Conservation (phyloP, 2,888 invertebrate species). For the Eledona agricola region DNA sequence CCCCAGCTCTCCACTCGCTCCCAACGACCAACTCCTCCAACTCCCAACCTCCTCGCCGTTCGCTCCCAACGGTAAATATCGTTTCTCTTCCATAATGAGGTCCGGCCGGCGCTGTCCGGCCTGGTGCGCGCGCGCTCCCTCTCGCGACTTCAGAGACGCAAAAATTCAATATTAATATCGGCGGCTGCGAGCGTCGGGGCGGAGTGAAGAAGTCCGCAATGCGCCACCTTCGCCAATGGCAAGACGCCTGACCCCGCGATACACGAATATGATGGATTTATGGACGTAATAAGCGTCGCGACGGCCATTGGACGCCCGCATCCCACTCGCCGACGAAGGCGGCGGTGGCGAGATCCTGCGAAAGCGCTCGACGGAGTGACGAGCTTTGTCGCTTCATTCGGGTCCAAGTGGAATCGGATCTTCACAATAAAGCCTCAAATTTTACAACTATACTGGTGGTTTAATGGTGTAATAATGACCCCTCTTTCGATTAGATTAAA, state of each 20-base stretch:
- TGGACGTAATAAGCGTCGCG: conserved; percentile 81
- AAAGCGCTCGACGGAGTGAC: too few species aligned
- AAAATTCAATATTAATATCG: conserved; percentile 86
- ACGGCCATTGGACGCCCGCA: conserved; percentile 76
- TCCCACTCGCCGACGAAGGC: conserved; percentile 63
- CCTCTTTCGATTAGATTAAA: too few species aligned
- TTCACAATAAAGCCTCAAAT: too few species aligned
- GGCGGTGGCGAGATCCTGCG: too few species aligned
- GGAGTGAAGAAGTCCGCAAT: conserved; percentile 56
- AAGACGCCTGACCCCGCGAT: conserved; percentile 53
- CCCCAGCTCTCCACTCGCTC: conserved; percentile 35
- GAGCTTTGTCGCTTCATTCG: too few species aligned
- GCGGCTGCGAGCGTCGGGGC: conserved; percentile 63
- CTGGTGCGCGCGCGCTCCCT: conserved; percentile 56
- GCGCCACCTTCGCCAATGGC: conserved; percentile 58
- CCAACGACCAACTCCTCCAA: conserved; percentile 33
- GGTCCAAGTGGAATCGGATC: too few species aligned
- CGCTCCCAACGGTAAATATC: conserved; percentile 59
- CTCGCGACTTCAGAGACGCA: conserved; percentile 66
- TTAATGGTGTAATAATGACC: too few species aligned
- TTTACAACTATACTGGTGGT: too few species aligned
- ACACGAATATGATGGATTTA: conserved; percentile 71
- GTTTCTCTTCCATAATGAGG: conserved; percentile 58
- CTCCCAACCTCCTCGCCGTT: conserved; percentile 34
- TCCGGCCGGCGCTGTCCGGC: conserved; percentile 58